These are phyloP conservation scores for Eurystomus gularis DNA, from an alignment of 2,113 vertebrate genomes.

Conservation along the genomic window DNA sequence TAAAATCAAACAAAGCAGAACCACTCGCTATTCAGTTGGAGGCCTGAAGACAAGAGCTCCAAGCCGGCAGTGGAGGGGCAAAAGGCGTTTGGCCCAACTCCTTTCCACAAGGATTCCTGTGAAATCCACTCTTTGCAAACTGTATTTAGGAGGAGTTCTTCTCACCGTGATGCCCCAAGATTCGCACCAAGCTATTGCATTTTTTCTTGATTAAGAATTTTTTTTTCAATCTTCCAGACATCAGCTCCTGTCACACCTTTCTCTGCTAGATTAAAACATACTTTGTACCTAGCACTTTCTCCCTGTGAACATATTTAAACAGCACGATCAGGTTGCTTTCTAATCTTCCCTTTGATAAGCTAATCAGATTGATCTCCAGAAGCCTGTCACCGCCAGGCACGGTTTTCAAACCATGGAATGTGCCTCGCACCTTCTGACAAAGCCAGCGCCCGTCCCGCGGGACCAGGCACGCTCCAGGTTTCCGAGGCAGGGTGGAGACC, in stretches of 20 bases:
- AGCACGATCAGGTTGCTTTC: conserved; percentile 15
- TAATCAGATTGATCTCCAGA: conserved; percentile 41
- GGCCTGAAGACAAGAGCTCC: not conserved
- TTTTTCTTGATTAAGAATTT: not conserved
- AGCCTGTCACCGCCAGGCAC: conserved; percentile 26
- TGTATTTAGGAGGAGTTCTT: not conserved
- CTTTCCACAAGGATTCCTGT: not conserved
- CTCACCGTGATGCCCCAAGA: too few relatives aligned
- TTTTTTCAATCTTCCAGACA: not conserved
- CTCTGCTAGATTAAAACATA: not conserved
- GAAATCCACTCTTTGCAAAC: not conserved
- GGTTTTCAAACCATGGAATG: not conserved
- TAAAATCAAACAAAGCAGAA: conserved; percentile 41
- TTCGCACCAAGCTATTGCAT: not conserved
- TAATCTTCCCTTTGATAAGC: conserved; percentile 46
- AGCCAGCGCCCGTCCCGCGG: not conserved
- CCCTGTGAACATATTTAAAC: conserved; percentile 33
- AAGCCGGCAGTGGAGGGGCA: not conserved
- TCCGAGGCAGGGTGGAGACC: not conserved
- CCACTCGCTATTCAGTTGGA: not conserved
- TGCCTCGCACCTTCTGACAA: not conserved
- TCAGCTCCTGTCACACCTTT: not conserved
- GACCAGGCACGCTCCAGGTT: not conserved
- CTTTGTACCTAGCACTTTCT: not conserved
- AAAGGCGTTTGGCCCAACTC: not conserved